Percentiles rank a stretch among this genome's conserved stretches.
These are phyloP conservation scores for Cenopis cana DNA, from an alignment of 2,888 invertebrate species.

Conservation along the genomic window DNA sequence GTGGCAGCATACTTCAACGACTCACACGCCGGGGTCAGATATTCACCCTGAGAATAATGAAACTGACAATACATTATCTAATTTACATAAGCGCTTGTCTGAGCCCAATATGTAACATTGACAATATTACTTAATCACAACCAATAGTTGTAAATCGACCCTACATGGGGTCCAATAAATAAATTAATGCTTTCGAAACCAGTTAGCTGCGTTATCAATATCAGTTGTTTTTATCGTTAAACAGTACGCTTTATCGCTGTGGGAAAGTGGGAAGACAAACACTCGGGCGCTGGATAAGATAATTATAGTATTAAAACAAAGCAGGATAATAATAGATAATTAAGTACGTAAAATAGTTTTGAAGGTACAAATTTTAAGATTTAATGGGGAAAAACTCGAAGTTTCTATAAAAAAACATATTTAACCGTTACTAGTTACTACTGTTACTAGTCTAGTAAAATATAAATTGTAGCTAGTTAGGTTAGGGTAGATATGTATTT, in stretches of 20 bases:
- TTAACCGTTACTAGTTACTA: too few species aligned
- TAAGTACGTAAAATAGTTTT: conserved; percentile 10
- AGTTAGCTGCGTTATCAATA: neutral
- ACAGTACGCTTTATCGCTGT: conserved; percentile 37
- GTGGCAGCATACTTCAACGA: too few species aligned
- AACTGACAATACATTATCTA: neutral
- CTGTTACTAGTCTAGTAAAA: too few species aligned
- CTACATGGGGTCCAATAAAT: conserved; percentile 22
- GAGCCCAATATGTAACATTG: neutral
- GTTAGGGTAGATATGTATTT: too few species aligned
- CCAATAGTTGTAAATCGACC: neutral
- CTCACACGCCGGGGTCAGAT: too few species aligned
- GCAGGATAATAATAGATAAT: conserved; percentile 18
- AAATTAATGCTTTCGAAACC: conserved; percentile 30
- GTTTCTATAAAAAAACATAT: too few species aligned
- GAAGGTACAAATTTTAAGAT: neutral
- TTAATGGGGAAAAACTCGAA: neutral
- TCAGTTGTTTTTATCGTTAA: conserved; percentile 32
- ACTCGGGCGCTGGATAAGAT: conserved; percentile 59
- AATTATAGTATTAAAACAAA: conserved; percentile 36
- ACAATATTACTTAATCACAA: conserved; percentile 7
- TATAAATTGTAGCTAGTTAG: too few species aligned
- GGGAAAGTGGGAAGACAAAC: conserved; percentile 43
- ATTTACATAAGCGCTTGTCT: neutral
- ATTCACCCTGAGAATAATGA: too few species aligned